A percentile compares a stretch with the other conserved stretches of the same genome.
These are phyloP conservation scores for Calameuta pallipes DNA, from an alignment of 2,888 invertebrate species.

Conservation along the genomic window DNA sequence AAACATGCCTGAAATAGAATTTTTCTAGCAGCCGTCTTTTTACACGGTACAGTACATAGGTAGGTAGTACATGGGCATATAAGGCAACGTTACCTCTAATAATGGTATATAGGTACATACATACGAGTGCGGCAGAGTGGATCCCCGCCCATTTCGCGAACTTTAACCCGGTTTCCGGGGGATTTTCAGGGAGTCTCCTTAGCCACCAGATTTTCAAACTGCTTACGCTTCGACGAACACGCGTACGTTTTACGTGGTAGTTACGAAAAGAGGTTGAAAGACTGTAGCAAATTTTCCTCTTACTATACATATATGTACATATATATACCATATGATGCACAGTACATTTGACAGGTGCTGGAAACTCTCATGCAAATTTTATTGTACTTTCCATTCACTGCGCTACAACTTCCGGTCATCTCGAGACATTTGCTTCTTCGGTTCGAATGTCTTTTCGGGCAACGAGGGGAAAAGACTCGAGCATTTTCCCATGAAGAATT, in stretches of 20 bases:
- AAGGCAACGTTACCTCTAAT: background rate
- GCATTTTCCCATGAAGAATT: background rate
- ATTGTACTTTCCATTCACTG: background rate
- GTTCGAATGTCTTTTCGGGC: background rate
- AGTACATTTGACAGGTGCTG: background rate
- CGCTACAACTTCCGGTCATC: background rate
- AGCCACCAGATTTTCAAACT: background rate
- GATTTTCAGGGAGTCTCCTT: background rate
- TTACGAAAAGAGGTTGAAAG: background rate
- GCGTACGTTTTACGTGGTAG: background rate
- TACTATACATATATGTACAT: background rate
- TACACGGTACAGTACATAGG: background rate
- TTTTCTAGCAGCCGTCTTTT: background rate
- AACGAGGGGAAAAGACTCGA: background rate
- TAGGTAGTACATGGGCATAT: background rate
- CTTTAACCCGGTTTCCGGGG: conserved; percentile 35
- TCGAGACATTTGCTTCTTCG: background rate
- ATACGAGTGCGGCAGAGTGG: background rate
- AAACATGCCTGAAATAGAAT: background rate
- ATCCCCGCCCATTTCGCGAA: background rate
- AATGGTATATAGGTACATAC: background rate
- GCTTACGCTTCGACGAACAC: background rate
- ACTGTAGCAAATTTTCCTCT: background rate
- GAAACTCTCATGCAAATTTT: background rate
- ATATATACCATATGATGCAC: background rate